Percentiles rank a stretch among this genome's conserved stretches.
Conservation (phyloP, 1,140 invertebrate genomes). For the Papilio machaon region DNA sequence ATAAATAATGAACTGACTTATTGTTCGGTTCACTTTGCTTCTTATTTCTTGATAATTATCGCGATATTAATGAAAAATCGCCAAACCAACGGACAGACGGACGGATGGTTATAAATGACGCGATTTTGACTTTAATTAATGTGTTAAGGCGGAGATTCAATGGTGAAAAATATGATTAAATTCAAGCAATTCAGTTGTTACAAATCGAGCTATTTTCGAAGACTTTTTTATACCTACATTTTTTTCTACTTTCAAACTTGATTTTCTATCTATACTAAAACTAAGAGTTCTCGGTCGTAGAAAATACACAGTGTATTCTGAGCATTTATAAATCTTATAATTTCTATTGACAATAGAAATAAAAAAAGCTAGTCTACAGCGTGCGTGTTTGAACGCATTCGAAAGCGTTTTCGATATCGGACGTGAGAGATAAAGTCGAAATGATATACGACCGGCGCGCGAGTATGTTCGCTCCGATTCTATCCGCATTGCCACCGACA, state of each 20-base stretch:
- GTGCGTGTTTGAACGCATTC: slow-evolving; percentile 21
- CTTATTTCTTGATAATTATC: slow-evolving; percentile 39
- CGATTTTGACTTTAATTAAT: slow-evolving; percentile 53
- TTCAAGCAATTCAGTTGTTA: background rate
- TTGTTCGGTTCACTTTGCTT: slow-evolving; percentile 30
- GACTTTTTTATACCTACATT: no score
- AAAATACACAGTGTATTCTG: background rate
- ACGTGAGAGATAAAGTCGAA: slow-evolving; percentile 26
- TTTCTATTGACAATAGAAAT: slow-evolving; percentile 24
- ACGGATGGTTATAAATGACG: slow-evolving; percentile 52
- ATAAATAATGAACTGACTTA: slow-evolving; percentile 27
- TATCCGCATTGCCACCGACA: slow-evolving; percentile 6
- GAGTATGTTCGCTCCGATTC: slow-evolving; percentile 2
- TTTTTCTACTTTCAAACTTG: no score
- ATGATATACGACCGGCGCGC: background rate
- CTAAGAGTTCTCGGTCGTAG: background rate
- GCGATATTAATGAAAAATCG: slow-evolving; percentile 46
- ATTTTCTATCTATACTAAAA: background rate
- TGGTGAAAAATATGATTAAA: background rate
- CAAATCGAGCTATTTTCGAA: no score
- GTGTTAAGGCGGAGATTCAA: slow-evolving; percentile 40
- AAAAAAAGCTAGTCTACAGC: background rate
- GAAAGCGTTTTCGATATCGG: slow-evolving; percentile 24
- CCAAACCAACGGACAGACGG: slow-evolving; percentile 42
- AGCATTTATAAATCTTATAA: slow-evolving; percentile 18